These are phyloP conservation scores for Triplophysa bombifrons DNA, from an alignment of 2,797 vertebrate genomes.

Conservation along the genomic window DNA sequence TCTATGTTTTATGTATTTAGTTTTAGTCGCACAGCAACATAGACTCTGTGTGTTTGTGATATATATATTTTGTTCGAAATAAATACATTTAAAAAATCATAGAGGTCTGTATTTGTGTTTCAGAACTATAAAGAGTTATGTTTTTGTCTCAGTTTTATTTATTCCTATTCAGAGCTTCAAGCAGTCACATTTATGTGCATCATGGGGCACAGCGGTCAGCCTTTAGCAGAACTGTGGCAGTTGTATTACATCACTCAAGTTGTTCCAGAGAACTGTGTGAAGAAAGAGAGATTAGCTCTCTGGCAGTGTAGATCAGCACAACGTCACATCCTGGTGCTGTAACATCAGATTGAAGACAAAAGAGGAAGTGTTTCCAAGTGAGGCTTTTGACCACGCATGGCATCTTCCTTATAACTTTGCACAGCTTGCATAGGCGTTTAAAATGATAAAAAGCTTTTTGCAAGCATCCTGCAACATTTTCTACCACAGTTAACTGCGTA, in stretches of 20 bases:
- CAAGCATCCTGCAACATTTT: slow-evolving; percentile 1
- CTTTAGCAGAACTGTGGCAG: neutral
- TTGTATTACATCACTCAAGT: slow-evolving; percentile 10
- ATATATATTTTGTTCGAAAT: no score
- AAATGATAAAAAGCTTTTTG: neutral
- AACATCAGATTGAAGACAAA: slow-evolving; percentile 11
- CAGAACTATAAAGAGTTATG: neutral
- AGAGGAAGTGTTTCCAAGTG: slow-evolving; percentile 1
- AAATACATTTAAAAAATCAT: no score
- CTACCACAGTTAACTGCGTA: neutral
- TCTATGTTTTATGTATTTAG: no score
- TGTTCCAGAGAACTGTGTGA: neutral
- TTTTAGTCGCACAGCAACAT: no score
- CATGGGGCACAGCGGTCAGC: neutral
- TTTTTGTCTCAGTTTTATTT: slow-evolving; percentile 8
- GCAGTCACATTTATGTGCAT: slow-evolving; percentile 6
- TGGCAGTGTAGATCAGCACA: neutral
- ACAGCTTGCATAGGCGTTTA: neutral
- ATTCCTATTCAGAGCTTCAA: neutral
- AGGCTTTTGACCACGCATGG: neutral
- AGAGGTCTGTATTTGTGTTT: slow-evolving; percentile 4
- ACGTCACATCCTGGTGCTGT: slow-evolving; percentile 3
- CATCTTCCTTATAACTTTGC: neutral
- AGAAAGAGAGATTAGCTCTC: neutral
- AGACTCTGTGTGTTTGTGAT: no score